These are phyloP conservation scores for Tenodera sinensis DNA, from an alignment of 2,888 invertebrate genomes.

Conservation along the genomic window DNA sequence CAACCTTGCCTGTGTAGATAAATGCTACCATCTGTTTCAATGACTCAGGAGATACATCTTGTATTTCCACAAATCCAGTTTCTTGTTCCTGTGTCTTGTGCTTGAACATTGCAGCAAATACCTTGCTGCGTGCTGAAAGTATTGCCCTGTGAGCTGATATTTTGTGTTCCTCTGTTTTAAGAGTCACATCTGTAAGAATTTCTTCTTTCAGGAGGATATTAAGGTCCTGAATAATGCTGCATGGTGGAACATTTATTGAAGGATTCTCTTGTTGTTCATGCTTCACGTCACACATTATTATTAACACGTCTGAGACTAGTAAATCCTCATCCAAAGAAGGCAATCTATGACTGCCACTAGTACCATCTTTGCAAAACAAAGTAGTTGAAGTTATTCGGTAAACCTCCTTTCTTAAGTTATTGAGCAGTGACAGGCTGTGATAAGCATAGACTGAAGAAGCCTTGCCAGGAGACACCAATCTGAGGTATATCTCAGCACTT, in stretches of 20 bases:
- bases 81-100: background rate
- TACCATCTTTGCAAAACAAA: background rate
- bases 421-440: background rate
- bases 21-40: background rate
- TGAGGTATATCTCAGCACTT: background rate
- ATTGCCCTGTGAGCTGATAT: background rate
- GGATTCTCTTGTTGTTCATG: background rate
- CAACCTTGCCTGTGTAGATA: background rate
- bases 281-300: background rate
- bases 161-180: background rate
- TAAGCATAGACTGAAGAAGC: background rate
- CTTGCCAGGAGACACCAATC: background rate
- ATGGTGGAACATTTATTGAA: background rate
- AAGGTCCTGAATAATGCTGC: background rate
- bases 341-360: background rate
- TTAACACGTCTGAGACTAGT: background rate
- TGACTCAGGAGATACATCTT: background rate
- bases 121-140: background rate
- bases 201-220: background rate
- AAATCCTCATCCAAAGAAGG: background rate
- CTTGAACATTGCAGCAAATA: background rate
- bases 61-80: background rate
- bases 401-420: background rate
- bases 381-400: background rate
- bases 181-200: background rate